A percentile compares a stretch with the other conserved stretches of the same genome.
Conservation (phyloP, 1,140 invertebrate genomes). For the Teleogryllus occipitalis region DNA sequence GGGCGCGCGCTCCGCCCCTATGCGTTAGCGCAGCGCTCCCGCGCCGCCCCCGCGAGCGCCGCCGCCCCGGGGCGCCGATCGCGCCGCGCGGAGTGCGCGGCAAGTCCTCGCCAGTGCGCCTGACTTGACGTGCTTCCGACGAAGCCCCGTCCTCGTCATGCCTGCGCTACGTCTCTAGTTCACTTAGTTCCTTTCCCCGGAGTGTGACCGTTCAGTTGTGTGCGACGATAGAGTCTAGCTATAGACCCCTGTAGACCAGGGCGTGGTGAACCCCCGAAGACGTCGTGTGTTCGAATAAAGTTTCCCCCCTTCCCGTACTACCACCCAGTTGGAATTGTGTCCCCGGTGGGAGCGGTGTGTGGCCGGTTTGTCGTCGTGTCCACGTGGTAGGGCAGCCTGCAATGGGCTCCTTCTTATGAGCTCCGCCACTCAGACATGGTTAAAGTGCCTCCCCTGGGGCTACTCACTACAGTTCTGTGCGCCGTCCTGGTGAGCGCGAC, state of each 20-base stretch:
- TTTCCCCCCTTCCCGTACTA: too few relatives aligned
- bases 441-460: slow-evolving; percentile 2
- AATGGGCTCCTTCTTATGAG: slow-evolving; percentile 3
- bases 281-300: too few relatives aligned
- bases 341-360: too few relatives aligned
- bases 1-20: background rate
- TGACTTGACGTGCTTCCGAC: background rate
- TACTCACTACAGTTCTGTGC: slow-evolving; percentile 3
- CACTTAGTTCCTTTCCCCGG: background rate
- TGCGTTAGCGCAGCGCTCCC: background rate
- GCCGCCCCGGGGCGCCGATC: background rate
- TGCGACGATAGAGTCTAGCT: too few relatives aligned
- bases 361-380: background rate
- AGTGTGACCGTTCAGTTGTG: background rate
- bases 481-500: background rate
- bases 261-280: too few relatives aligned
- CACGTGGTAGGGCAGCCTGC: background rate
- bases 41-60: too few relatives aligned
- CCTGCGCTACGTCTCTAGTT: too few relatives aligned
- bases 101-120: background rate
- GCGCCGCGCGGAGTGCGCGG: too few relatives aligned
- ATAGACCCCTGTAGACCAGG: too few relatives aligned
- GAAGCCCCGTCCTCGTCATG: background rate
- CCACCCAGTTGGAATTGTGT: too few relatives aligned
- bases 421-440: background rate